Evolutionary conservation across 2,113 vertebrate species (phyloP).

Genomic region (Odobenus rosmarus): DNA sequence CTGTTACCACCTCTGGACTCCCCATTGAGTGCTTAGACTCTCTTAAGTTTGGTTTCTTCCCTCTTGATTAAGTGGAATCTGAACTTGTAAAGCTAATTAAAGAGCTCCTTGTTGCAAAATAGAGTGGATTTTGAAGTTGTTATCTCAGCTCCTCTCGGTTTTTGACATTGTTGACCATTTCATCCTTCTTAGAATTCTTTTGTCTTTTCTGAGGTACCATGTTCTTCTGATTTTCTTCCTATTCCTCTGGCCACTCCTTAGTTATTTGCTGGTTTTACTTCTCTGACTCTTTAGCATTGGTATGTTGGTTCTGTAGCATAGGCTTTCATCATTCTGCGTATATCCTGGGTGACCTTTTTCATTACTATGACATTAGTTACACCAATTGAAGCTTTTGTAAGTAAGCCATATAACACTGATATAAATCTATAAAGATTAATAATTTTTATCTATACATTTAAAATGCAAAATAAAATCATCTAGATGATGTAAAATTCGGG

Average conservation of each 20-base stretch:
- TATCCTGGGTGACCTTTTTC: not conserved
- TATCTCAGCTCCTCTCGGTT: not conserved
- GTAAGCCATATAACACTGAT: not conserved
- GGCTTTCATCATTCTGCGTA: not conserved
- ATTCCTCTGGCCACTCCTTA: not conserved
- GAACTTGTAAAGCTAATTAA: conserved; percentile 20
- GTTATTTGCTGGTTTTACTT: conserved; percentile 23
- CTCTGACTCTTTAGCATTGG: not conserved
- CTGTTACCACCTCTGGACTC: not conserved
- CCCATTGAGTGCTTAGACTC: conserved; percentile 1
- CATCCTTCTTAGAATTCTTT: not conserved
- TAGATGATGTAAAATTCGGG: not conserved
- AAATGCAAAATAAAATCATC: conserved; percentile 30
- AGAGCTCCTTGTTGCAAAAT: not conserved
- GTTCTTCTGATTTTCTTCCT: not conserved
- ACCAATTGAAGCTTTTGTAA: conserved; percentile 29
- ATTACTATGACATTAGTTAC: not conserved
- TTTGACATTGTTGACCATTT: not conserved
- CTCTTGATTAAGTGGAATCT: conserved; percentile 27
- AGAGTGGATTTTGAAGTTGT: not conserved
- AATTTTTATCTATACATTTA: conserved; percentile 36
- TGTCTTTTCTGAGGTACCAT: not conserved
- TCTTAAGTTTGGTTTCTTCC: not conserved
- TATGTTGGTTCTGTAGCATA: not conserved
- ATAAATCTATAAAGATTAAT: not conserved